Base-by-base conservation (phyloP, 2,113 vertebrate species). In the Galemys pyrenaicus region DNA sequence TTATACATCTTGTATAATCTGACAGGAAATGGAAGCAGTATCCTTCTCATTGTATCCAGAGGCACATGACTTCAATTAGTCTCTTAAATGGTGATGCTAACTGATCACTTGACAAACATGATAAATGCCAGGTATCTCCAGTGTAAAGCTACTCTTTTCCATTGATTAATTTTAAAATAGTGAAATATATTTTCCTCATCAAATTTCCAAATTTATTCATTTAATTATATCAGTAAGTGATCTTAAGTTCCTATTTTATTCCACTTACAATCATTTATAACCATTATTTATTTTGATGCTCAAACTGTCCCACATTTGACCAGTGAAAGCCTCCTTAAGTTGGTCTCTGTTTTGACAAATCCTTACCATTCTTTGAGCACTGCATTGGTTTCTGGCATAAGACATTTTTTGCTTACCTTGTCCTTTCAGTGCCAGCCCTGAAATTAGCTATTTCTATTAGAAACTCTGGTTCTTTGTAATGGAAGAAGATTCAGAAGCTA, bases 221-320 rank as follows among this genome's bases (percentile, higher is more conserved):
- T 87, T 44, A 44, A 35, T 80, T 30, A 54, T 32, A 39, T n/a
- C n/a, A n/a, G n/a, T n/a, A 5, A 78, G 15, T 19, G 78, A 15
- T 64, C 77, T 56, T 10, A 24, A 30, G 32, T 56, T 94, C 87
- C 82, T 71, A 64, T 46, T 89, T 74, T 81, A 86, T 65, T 88
- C 37, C 62, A 78, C 19, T 20, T 58, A 39, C 78, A 84, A 67
- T 79, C 37, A 90, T 37, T 88, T 12, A 93, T 56, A 91, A 89
- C 17, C 49, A 70, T 86, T 35, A 80, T 54, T 93, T 70, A 91
- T 71, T 91, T 77, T 77, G 70, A 77, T 70, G 54, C 11, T 87
- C 32, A 91, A 86, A 91, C 1, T 84, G 41, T 37, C 28, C 77
- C 37, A 65, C 32, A 93, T 68, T 56, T 88, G 32, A 78, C 35